Evolutionary conservation across 1,140 invertebrate species (phyloP).

Genomic region (Caligus rogercresseyi): DNA sequence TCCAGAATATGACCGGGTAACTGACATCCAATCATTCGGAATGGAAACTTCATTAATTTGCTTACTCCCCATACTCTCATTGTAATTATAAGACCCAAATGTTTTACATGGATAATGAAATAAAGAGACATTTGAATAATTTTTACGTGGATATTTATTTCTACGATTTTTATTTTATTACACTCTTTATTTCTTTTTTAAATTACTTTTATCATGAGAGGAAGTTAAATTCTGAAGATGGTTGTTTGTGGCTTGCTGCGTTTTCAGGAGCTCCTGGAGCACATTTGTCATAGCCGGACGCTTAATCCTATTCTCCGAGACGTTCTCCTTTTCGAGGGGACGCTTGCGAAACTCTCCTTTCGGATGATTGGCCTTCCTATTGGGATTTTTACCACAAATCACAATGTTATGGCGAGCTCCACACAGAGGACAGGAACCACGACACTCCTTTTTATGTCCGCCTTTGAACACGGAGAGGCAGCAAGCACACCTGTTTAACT

Average conservation of each 20-base stretch:
- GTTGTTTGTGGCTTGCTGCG: not conserved
- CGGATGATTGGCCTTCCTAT: not conserved
- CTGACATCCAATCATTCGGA: too few relatives aligned
- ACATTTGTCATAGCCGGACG: not conserved
- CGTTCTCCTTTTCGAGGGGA: not conserved
- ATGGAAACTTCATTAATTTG: too few relatives aligned
- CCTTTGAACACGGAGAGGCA: not conserved
- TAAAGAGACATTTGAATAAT: not conserved
- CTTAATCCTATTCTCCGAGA: not conserved
- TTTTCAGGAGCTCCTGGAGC: not conserved
- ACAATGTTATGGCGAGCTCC: not conserved
- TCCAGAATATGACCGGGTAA: too few relatives aligned
- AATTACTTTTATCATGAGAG: not conserved
- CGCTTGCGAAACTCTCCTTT: not conserved
- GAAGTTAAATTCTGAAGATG: not conserved
- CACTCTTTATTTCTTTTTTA: not conserved
- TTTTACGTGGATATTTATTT: not conserved
- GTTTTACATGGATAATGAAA: not conserved
- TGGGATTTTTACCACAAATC: not conserved
- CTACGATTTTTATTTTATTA: not conserved
- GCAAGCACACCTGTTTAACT: too few relatives aligned
- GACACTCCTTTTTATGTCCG: not conserved
- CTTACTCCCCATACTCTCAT: not conserved
- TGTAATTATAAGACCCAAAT: not conserved
- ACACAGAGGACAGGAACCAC: not conserved